Base-by-base conservation (phyloP, 2,113 vertebrate species). In the Pionites leucogaster region DNA sequence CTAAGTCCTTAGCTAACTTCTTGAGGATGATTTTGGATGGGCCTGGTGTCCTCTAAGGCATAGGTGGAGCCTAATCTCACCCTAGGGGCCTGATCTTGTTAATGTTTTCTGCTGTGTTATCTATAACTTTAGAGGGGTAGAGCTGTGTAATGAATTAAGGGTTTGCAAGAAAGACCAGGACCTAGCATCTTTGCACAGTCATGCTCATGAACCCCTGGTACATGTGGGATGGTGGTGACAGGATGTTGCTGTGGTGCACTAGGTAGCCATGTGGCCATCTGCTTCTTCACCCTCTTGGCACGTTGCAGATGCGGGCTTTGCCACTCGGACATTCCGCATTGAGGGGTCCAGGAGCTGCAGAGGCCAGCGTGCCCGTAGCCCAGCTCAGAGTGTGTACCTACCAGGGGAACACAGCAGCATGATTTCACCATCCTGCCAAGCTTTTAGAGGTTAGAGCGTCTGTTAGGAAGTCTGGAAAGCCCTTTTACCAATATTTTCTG, bases 281-380 rank as follows among this genome's bases (percentile, higher is more conserved):
- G 53, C 41, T 35, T 17, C 59, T 31, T 69, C 17, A 11, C 3
- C 12, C 19, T 31, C 55, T 50, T 5, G 13, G 25, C 37, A 13
- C 0, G 0, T 33, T 6, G 0, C 0, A 9, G 23, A 2, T 23
- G 55, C 2, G 20, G 1, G 35, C 29, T 78, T 74, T 88, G 74
- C 39, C 29, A 4, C 10, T 0, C 1, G 3, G 33, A 46, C 31
- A 3, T 84, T 62, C 13, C 14, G 33, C 9, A 1, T 37, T 0
- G 4, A 72, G 37, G 14, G 27, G 7, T 60, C 24, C 14, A 3
- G 70, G 53, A 46, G 23, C 44, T 70, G 23, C 11, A 8, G 41
- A 17, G 11, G 65, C 49, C 64, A 52, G 12, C 15, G 25, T 35
- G 22, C 31, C 42, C 0, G 2, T 12, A 6, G 31, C 13, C 49